A percentile compares a stretch with the other conserved stretches of the same genome.
phyloP scores from a whole-genome alignment of 2,797 vertebrate species.

The Xenentodon cancila region DNA sequence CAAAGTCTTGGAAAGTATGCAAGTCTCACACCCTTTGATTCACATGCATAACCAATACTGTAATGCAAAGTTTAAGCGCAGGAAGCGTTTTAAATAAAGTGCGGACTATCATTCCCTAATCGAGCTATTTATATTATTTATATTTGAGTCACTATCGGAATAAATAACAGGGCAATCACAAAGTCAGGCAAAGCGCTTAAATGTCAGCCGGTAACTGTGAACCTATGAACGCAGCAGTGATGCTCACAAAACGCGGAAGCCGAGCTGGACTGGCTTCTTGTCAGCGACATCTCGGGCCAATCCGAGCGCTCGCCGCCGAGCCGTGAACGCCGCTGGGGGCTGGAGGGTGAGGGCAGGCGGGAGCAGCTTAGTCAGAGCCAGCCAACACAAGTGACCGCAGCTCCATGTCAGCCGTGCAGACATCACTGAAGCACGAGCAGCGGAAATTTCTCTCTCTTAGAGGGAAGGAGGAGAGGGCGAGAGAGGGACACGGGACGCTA shows the following conservation, averaged over 20 bases:
- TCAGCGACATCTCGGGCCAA: conserved; percentile 47
- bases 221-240: conserved; percentile 12
- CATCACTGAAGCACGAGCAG: conserved; percentile 46
- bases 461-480: conserved; percentile 36
- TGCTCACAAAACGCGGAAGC: conserved; percentile 58
- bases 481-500: conserved; percentile 29
- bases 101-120: no score
- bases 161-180: background rate
- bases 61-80: no score
- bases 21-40: no score
- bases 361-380: conserved; percentile 32
- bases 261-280: conserved; percentile 36
- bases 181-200: no score
- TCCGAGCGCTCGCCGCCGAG: conserved; percentile 18
- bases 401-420: conserved; percentile 65
- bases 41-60: no score
- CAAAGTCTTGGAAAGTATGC: no score
- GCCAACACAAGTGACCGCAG: conserved; percentile 71
- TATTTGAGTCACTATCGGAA: no score
- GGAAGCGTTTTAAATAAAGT: no score
- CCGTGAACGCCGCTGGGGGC: conserved; percentile 44
- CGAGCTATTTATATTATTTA: no score
- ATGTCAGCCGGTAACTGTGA: no score
- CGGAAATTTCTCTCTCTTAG: conserved; percentile 38
- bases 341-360: conserved; percentile 7